phyloP scores from a whole-genome alignment of 2,797 vertebrate species.

The Capromys pilorides region DNA sequence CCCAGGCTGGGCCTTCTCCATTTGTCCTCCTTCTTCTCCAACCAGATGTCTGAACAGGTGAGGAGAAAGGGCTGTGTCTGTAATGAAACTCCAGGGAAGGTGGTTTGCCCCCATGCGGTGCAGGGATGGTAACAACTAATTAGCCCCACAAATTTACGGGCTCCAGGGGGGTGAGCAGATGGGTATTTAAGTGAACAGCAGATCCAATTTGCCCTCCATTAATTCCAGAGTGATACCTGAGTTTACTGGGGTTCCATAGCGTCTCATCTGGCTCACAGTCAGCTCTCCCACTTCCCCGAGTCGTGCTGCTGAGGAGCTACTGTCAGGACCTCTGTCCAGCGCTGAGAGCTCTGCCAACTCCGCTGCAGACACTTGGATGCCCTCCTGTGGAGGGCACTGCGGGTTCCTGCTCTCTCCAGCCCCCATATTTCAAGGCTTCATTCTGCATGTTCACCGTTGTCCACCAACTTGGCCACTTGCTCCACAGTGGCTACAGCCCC shows the following conservation, averaged over 20 bases:
- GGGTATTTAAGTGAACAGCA: conserved; percentile 79
- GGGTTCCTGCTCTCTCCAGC: neutral
- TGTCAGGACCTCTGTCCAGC: neutral
- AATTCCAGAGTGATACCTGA: conserved; percentile 67
- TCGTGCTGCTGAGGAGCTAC: conserved; percentile 50
- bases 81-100: conserved; percentile 47
- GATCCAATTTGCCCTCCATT: conserved; percentile 74
- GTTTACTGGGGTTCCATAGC: conserved; percentile 61
- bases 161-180: conserved; percentile 79
- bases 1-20: neutral
- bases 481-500: neutral
- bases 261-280: conserved; percentile 68
- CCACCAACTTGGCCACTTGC: neutral
- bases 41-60: neutral
- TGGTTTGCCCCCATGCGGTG: conserved; percentile 73
- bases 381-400: accelerated
- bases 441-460: too few species aligned
- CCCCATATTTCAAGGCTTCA: neutral
- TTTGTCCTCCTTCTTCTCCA: accelerated
- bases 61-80: neutral
- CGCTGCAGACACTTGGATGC: neutral
- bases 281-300: conserved; percentile 3
- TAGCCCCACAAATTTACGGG: conserved; percentile 82
- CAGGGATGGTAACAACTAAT: conserved; percentile 79
- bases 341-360: neutral